A percentile compares a stretch with the other conserved stretches of the same genome.
phyloP scores from a whole-genome alignment of 2,113 vertebrate species.

The Thunnus thynnus region DNA sequence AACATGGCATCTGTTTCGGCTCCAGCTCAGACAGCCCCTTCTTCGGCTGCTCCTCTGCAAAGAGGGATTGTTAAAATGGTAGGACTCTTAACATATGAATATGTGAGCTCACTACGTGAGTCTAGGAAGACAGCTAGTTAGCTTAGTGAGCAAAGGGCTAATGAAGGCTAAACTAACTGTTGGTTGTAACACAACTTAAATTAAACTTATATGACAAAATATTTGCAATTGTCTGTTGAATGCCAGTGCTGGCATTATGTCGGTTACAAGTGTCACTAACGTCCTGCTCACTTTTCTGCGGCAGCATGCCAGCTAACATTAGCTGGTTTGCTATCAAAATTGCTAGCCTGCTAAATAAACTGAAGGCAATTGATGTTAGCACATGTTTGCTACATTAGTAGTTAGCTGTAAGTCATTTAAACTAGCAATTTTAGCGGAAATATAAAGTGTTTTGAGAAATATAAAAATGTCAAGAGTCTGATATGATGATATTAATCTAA shows the following conservation, averaged over 20 bases:
- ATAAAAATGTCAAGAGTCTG: not conserved
- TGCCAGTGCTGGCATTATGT: constrained; percentile 3
- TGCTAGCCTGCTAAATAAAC: constrained; percentile 54
- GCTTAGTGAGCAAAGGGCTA: constrained; percentile 39
- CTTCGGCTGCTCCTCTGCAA: constrained; percentile 85
- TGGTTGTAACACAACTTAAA: constrained; percentile 1
- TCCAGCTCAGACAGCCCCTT: constrained; percentile 80
- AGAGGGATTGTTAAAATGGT: constrained; percentile 98
- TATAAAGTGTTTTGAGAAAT: not conserved
- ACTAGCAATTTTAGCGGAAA: not conserved
- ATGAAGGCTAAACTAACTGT: not conserved
- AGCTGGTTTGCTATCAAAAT: constrained; percentile 22
- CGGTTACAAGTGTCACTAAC: constrained; percentile 26
- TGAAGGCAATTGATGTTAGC: constrained; percentile 48
- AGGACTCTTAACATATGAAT: constrained; percentile 67
- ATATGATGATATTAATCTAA: not conserved
- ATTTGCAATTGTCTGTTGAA: not conserved
- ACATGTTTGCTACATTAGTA: constrained; percentile 36
- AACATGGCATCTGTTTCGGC: constrained; percentile 88
- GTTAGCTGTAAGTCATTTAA: not conserved
- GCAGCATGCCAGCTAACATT: constrained; percentile 57
- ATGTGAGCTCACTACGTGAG: constrained; percentile 37
- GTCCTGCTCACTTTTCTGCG: not conserved
- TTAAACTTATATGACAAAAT: not conserved
- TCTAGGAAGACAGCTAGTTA: constrained; percentile 56